phyloP scores from a whole-genome alignment of 2,113 vertebrate genomes.

The Dicentrarchus labrax region DNA sequence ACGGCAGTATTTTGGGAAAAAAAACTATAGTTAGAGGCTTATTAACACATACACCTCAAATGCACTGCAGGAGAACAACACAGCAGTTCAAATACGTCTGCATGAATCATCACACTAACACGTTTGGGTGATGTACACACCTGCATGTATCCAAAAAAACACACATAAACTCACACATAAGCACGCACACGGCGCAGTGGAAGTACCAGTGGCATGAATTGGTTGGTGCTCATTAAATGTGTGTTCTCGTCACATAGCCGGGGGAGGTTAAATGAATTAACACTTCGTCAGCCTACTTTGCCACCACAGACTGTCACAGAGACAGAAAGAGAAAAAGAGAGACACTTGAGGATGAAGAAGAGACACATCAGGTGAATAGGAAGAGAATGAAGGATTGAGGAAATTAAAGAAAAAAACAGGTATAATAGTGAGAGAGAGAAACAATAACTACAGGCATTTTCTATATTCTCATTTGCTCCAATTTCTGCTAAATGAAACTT shows the following conservation, averaged over 20 bases:
- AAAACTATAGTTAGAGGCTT: neutral
- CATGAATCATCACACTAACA: constrained; percentile 32
- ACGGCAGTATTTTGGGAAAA: too few species aligned
- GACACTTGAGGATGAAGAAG: constrained; percentile 10
- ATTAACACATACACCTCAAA: constrained; percentile 9
- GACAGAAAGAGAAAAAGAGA: constrained; percentile 3
- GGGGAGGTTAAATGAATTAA: constrained; percentile 73
- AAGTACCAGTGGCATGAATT: constrained; percentile 57
- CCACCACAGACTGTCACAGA: constrained; percentile 58
- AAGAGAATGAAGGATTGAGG: neutral
- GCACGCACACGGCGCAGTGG: constrained; percentile 5
- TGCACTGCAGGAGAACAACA: neutral
- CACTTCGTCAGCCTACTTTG: constrained; percentile 61
- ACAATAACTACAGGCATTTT: constrained; percentile 4
- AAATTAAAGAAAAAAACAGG: neutral
- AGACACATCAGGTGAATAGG: constrained; percentile 24
- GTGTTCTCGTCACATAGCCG: constrained; percentile 63
- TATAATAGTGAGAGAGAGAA: neutral
- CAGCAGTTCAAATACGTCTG: constrained; percentile 3
- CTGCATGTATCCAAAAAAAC: constrained; percentile 6
- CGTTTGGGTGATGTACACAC: constrained; percentile 26
- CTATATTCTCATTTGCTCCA: constrained; percentile 12
- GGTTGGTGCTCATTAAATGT: constrained; percentile 71
- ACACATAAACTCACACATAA: constrained; percentile 7
- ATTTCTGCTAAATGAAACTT: constrained; percentile 3